These are phyloP conservation scores for Octonoba sinensis DNA, from an alignment of 2,888 invertebrate genomes.

Conservation along the genomic window DNA sequence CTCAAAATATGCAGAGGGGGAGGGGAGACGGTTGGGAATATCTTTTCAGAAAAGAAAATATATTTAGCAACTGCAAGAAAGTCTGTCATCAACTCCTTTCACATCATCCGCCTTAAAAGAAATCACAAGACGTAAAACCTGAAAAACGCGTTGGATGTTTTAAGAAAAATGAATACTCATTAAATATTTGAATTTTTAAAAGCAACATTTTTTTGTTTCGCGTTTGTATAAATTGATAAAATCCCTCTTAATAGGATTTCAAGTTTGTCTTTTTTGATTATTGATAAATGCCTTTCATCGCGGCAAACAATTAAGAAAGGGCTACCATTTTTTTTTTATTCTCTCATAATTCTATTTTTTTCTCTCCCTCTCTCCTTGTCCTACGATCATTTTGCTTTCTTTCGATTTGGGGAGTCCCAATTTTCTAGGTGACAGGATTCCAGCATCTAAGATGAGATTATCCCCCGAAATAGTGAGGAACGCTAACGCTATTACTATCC, in stretches of 20 bases:
- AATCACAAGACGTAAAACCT: no score
- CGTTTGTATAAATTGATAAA: not conserved
- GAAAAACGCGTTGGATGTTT: no score
- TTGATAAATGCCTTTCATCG: constrained; percentile 61
- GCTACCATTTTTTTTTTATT: constrained; percentile 48
- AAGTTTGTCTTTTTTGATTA: constrained; percentile 61
- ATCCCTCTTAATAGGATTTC: constrained; percentile 52
- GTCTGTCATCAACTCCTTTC: no score
- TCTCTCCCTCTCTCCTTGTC: not conserved
- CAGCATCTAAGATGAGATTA: constrained; percentile 53
- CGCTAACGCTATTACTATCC: constrained; percentile 52
- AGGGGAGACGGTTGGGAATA: no score
- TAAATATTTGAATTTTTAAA: no score
- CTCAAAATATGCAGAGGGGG: no score
- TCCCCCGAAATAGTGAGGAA: constrained; percentile 43
- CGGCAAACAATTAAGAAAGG: constrained; percentile 55
- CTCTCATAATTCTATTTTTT: constrained; percentile 54
- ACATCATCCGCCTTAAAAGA: no score
- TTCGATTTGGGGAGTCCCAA: constrained; percentile 42
- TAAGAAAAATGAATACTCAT: no score
- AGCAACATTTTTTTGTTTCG: not conserved
- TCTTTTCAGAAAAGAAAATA: no score
- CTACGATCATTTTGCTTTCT: constrained; percentile 24
- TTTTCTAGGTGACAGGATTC: constrained; percentile 63
- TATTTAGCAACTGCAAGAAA: no score